phyloP scores from a whole-genome alignment of 23 tunicate species.

The Aplidium turbinatum region DNA sequence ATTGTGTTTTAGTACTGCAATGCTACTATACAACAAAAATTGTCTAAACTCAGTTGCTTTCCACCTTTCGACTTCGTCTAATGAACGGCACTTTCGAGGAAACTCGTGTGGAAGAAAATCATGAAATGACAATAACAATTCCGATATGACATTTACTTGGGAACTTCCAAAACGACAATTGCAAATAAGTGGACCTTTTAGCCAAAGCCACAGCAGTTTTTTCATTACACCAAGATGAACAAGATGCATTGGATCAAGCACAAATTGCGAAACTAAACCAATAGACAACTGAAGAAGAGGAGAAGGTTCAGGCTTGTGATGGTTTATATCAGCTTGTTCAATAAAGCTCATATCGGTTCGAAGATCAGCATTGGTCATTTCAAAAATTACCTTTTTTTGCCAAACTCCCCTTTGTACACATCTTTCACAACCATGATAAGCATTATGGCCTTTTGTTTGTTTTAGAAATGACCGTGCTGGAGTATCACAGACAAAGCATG shows the following conservation, averaged over 20 bases:
- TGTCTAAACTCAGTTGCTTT: constrained; percentile 48
- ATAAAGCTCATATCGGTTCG: constrained; percentile 37
- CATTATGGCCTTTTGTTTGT: constrained; percentile 45
- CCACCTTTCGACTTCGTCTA: constrained; percentile 48
- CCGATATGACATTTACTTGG: constrained; percentile 13
- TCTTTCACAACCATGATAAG: constrained; percentile 45
- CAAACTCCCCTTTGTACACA: constrained; percentile 44
- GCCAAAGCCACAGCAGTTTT: constrained; percentile 12
- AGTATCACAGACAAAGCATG: constrained; percentile 45
- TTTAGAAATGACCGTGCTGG: constrained; percentile 58
- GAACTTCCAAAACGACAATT: not conserved
- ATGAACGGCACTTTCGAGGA: constrained; percentile 34
- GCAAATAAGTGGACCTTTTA: not conserved
- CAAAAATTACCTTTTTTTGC: constrained; percentile 38
- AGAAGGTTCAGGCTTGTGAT: constrained; percentile 5
- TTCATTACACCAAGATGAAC: constrained; percentile 12
- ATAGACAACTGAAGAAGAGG: constrained; percentile 15
- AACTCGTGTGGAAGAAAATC: constrained; percentile 38
- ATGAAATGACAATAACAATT: not conserved
- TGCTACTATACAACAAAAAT: constrained; percentile 43
- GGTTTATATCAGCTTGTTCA: constrained; percentile 27
- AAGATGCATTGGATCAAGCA: constrained; percentile 19
- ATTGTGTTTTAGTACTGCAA: constrained; percentile 14
- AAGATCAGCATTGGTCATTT: constrained; percentile 6
- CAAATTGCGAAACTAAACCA: constrained; percentile 48